Conservation (phyloP, 2,113 vertebrate species). For the Fulica atra region DNA sequence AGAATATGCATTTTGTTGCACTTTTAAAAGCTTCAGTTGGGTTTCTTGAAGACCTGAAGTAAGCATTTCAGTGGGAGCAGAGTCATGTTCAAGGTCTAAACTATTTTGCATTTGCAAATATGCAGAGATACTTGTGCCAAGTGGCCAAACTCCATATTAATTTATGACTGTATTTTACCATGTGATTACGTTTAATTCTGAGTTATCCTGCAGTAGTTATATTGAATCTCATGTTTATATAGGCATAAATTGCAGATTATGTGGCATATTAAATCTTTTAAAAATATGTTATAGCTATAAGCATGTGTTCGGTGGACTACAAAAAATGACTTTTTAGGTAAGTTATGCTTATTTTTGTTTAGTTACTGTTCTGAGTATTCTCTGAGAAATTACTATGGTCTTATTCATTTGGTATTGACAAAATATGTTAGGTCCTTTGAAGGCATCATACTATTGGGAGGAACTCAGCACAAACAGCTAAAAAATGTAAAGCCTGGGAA, state of each 20-base stretch:
- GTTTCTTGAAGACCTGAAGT: background rate
- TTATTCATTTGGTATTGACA: background rate
- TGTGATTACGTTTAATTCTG: background rate
- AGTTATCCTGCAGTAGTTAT: background rate
- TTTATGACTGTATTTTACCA: background rate
- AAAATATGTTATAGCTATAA: background rate
- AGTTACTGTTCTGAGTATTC: background rate
- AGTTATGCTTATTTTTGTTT: conserved; percentile 15
- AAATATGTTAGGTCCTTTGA: background rate
- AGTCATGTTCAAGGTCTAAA: background rate
- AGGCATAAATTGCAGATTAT: background rate
- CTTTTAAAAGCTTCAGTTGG: background rate
- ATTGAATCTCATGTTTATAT: background rate
- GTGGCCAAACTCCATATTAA: background rate
- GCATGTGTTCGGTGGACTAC: background rate
- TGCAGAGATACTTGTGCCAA: background rate
- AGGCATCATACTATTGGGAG: background rate
- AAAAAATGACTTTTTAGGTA: background rate
- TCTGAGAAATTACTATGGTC: background rate
- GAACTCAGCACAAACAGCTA: background rate
- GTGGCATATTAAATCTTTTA: background rate
- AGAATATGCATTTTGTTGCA: background rate
- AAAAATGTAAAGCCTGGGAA: background rate
- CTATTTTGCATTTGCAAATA: background rate
- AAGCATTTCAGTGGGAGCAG: background rate